Evolutionary conservation across 2,797 vertebrate species (phyloP), one percentile per base, ranked within the genome.

Genomic region (Leptatherina wallacei): DNA sequence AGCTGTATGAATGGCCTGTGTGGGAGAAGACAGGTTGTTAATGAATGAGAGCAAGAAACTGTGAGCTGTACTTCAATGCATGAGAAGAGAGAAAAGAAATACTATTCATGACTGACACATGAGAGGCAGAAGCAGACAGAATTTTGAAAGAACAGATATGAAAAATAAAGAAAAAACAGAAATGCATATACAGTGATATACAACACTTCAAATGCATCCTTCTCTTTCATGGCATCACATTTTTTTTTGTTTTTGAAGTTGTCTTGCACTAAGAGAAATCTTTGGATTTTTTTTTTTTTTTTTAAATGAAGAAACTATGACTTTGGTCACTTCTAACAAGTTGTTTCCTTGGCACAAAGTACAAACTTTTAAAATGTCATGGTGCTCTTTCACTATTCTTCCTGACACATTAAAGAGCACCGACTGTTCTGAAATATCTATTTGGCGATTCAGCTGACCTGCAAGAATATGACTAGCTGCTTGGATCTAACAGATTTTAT

Each of bases 341-440:
- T 84, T 89, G 79, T 81, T 88, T 80, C 78, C 73, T 81, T 78
- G 69, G 56, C 68, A 74, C 65, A 40, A 33, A 71, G n/a, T 68
- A 38, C 29, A 58, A 83, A 61, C 55, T 36, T 85, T 82, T 82
- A 64, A 86, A 85, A 91, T 89, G 80, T 82, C 85, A 89, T 33
- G 0, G 57, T 9, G n/a, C 47, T 54, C 69, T 49, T 80, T 85
- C 69, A 71, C 42, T 74, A 82, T 66, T 75, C 61, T 85, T 47
- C 56, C 71, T 67, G 84, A 85, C 84, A 85, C 81, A 83, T 73
- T 69, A 90, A 88, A 85, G 77, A 85, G 73, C 81, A 84, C 61
- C 38, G 65, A 36, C 47, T 44, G 56, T 72, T 77, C 49, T 80
- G 61, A 71, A 65, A 75, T 65, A 83, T 84, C 66, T 77, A 51